Base-by-base conservation (phyloP, 2,888 invertebrate genomes). In the Pachycephus smyrnensis region DNA sequence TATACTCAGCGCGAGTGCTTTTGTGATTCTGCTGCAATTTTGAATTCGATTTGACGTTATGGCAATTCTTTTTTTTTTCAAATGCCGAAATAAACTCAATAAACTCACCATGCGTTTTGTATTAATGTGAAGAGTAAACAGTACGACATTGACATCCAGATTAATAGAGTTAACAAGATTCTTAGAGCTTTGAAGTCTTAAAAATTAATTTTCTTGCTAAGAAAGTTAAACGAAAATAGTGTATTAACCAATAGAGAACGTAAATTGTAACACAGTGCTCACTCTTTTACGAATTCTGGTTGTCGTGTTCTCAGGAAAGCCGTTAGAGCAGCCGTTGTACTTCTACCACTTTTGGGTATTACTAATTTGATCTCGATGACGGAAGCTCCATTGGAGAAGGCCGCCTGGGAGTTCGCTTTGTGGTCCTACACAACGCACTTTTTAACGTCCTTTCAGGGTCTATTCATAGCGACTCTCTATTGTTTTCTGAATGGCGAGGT, bases 401-500 rank as follows among this genome's bases (percentile, higher is more conserved):
- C 94, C 4, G 94, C 94, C 0, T 94, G 94, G 93, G 93, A 94
- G 83, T 97, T 97, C 83, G 96, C 95, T 0, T 83, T 95, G 0
- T 97, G 97, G 97, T 95, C 96, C 3, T 97, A 96, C 90, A 92
- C 93, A 23, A 95, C 96, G 0, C 95, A 97, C 88, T 96, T 96
- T 88, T 92, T 97, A 75, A 94, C 95, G n/a, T 96, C 97, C 0
- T 97, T 97, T 89, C 97, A 97, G 92, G 97, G 97, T 55, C 94
- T 96, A 84, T 95, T 97, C 89, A 94, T 97, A 75, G 95, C 96
- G 0, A 93, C 95, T 12, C 93, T 97, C 74, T 97, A 97, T 90
- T 97, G 97, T 88, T 97, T 97, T 89, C 91, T 95, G 76, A 97
- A 97, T 86, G 95, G 95, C 82, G 97, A 97, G 94, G 97, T 97